phyloP scores from a whole-genome alignment of 64 coral and sea anemone species.

The Montipora capricornis region DNA sequence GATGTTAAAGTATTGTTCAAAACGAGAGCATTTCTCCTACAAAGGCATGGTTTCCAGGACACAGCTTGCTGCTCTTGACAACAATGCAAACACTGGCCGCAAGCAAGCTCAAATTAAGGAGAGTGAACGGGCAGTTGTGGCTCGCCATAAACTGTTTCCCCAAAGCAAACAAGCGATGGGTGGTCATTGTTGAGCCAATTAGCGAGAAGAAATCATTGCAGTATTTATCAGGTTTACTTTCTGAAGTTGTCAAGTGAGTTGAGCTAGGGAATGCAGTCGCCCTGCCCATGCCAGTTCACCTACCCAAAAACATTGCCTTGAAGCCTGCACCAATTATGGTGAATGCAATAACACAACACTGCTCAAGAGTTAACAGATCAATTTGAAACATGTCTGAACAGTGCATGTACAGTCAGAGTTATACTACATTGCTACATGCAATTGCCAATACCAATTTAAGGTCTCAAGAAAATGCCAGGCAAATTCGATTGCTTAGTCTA shows the following conservation, averaged over 20 bases:
- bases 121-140: constrained; percentile 21
- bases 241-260: background rate
- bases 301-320: background rate
- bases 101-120: constrained; percentile 22
- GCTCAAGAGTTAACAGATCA: background rate
- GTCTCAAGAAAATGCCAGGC: too few relatives aligned
- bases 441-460: too few relatives aligned
- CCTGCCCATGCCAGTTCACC: background rate
- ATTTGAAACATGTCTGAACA: background rate
- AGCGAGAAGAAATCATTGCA: constrained; percentile 5
- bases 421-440: too few relatives aligned
- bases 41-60: background rate
- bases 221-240: background rate
- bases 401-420: too few relatives aligned
- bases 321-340: background rate
- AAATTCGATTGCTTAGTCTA: too few relatives aligned
- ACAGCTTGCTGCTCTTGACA: background rate
- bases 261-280: background rate
- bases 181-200: constrained; percentile 13
- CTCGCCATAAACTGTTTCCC: constrained; percentile 34
- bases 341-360: background rate
- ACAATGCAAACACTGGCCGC: background rate
- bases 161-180: constrained; percentile 54
- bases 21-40: background rate
- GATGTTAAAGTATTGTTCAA: background rate